phyloP scores from a whole-genome alignment of 2,888 invertebrate species.

The Ophion ellenae region DNA sequence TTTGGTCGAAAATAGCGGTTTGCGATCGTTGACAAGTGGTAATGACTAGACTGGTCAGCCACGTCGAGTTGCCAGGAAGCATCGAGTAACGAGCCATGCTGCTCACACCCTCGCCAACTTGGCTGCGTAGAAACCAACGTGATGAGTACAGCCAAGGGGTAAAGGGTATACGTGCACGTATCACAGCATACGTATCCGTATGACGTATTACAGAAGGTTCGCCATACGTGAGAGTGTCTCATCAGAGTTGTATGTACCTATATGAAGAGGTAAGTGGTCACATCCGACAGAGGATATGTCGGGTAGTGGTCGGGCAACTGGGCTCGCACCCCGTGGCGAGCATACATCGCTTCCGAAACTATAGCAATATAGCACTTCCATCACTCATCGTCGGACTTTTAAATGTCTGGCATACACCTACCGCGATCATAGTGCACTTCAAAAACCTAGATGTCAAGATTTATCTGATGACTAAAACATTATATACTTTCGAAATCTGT shows the following conservation, averaged over 20 bases:
- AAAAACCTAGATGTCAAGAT: slow-evolving; percentile 37
- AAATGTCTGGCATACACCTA: slow-evolving; percentile 60
- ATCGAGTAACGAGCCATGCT: slow-evolving; percentile 58
- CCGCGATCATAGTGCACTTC: slow-evolving; percentile 47
- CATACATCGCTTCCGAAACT: slow-evolving; percentile 33
- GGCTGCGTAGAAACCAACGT: slow-evolving; percentile 50
- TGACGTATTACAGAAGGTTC: neutral
- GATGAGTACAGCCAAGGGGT: neutral
- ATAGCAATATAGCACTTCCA: slow-evolving; percentile 52
- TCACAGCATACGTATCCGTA: neutral
- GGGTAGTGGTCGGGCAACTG: slow-evolving; percentile 65
- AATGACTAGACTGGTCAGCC: slow-evolving; percentile 58
- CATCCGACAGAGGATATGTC: slow-evolving; percentile 68
- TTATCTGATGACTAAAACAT: slow-evolving; percentile 21
- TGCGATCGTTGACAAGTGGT: slow-evolving; percentile 46
- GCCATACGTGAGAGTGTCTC: slow-evolving; percentile 39
- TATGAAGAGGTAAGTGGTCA: slow-evolving; percentile 68
- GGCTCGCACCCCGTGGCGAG: slow-evolving; percentile 44
- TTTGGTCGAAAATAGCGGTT: neutral
- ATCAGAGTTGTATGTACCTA: slow-evolving; percentile 52
- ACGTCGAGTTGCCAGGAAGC: slow-evolving; percentile 32
- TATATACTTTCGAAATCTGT: neutral
- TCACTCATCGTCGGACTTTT: slow-evolving; percentile 60
- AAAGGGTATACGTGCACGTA: neutral
- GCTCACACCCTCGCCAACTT: slow-evolving; percentile 50